Evolutionary conservation across 2,888 invertebrate species (phyloP).

Genomic region (Hemithea aestivaria): DNA sequence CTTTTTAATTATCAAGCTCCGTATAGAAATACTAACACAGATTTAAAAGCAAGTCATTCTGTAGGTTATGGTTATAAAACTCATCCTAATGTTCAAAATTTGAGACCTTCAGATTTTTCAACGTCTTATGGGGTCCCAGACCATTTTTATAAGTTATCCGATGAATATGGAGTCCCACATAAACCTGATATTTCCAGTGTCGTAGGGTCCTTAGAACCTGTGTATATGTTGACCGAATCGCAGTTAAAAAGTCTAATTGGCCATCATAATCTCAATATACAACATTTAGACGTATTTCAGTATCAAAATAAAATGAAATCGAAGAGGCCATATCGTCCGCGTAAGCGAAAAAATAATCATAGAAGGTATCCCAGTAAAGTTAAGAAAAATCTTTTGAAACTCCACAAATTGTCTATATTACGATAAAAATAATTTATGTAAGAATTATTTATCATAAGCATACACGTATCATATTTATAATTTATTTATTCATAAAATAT

Average conservation of each 20-base stretch:
- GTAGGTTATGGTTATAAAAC: constrained; percentile 19
- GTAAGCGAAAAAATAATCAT: constrained; percentile 42
- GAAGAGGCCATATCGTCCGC: constrained; percentile 32
- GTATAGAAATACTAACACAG: constrained; percentile 12
- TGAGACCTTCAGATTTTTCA: constrained; percentile 16
- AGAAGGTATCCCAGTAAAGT: constrained; percentile 36
- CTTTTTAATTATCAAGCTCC: constrained; percentile 7
- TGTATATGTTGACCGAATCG: constrained; percentile 61
- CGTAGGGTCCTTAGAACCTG: constrained; percentile 47
- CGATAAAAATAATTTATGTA: constrained; percentile 4
- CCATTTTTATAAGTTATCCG: constrained; percentile 9
- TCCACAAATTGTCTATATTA: constrained; percentile 38
- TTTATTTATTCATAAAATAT: too few species aligned
- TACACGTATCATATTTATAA: too few species aligned
- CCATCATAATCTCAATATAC: constrained; percentile 59
- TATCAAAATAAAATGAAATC: constrained; percentile 22
- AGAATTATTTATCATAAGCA: too few species aligned
- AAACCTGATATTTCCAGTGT: constrained; percentile 18
- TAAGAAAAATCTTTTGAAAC: constrained; percentile 48
- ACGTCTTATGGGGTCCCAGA: constrained; percentile 32
- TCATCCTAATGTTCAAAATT: constrained; percentile 7
- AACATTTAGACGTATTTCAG: constrained; percentile 60
- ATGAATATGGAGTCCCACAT: constrained; percentile 24
- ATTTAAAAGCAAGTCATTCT: constrained; percentile 22
- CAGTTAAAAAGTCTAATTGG: constrained; percentile 59